Base-by-base conservation (phyloP, 2,888 invertebrate genomes). In the Tetrapedia diversipes region DNA sequence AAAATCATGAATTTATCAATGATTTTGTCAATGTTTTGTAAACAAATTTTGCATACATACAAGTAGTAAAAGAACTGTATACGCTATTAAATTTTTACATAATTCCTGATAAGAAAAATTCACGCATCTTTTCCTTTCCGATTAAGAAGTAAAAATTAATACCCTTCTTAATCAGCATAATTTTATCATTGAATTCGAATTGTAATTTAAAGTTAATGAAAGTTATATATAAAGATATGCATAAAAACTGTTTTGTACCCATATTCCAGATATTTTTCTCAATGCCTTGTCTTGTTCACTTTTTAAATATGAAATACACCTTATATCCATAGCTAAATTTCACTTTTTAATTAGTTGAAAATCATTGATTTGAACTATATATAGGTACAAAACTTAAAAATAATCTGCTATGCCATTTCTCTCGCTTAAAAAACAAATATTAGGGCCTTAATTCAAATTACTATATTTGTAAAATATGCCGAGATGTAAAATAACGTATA, bases 51-150 rank as follows among this genome's bases (percentile, higher is more conserved):
- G 49, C 63, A 54, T 70, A 64, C 43, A 51, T 71, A 47, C 64
- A 86, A 85, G 86, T 87, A 84, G 88, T 89, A 88, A 84, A 89
- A 90, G n/a, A 90, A 88, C 87, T 86, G 83, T 86, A 83, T 79
- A 86, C 85, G 81, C 86, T 87, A 86, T 80, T 81, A 79, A 86
- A 86, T 84, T 85, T 80, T 87, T 82, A 63, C 83, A 84, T 67
- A 79, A 85, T 84, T 81, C 81, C 6, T 43, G 72, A 82, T 84
- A 82, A 82, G 69, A 79, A 79, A 87, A 83, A 77, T 84, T 86
- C 76, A 83, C 80, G 82, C 85, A 86, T 85, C 86, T 89, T 88
- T 85, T 86, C n/a, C 85, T 86, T 81, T 87, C 82, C 71, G 60
- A 77, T 63, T 72, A 57, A 79, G 34, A 60, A 64, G 60, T 75